phyloP scores from a whole-genome alignment of 2,888 invertebrate genomes.

The Cremastobaeus sp. region DNA sequence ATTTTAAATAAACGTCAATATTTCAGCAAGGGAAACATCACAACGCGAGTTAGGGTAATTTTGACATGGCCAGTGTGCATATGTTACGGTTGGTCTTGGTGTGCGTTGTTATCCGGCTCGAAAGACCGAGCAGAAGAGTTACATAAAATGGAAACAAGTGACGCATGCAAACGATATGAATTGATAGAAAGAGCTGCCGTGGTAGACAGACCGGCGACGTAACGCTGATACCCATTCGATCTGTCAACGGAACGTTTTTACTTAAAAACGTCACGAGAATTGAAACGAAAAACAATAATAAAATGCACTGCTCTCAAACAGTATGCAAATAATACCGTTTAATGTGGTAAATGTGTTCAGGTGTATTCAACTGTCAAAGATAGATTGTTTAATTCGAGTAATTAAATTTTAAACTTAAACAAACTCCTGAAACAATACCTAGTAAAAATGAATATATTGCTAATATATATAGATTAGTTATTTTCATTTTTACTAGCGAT shows the following conservation, averaged over 20 bases:
- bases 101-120: slow-evolving; percentile 34
- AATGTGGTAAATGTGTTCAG: too few relatives aligned
- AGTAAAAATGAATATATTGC: too few relatives aligned
- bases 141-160: slow-evolving; percentile 61
- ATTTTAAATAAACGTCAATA: neutral
- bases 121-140: slow-evolving; percentile 40
- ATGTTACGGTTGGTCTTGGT: slow-evolving; percentile 2
- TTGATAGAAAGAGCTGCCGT: slow-evolving; percentile 35
- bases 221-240: slow-evolving; percentile 30
- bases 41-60: slow-evolving; percentile 20
- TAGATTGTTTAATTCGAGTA: too few relatives aligned
- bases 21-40: neutral
- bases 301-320: neutral
- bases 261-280: slow-evolving; percentile 17
- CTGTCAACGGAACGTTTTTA: slow-evolving; percentile 37
- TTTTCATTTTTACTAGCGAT: too few relatives aligned
- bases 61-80: too few relatives aligned
- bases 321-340: neutral
- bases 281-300: slow-evolving; percentile 9
- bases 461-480: too few relatives aligned
- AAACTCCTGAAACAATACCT: too few relatives aligned
- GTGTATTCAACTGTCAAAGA: too few relatives aligned
- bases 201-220: slow-evolving; percentile 10
- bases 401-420: too few relatives aligned
- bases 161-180: slow-evolving; percentile 61